Conservation (phyloP, 2,113 vertebrate species). For the Aix galericulata region DNA sequence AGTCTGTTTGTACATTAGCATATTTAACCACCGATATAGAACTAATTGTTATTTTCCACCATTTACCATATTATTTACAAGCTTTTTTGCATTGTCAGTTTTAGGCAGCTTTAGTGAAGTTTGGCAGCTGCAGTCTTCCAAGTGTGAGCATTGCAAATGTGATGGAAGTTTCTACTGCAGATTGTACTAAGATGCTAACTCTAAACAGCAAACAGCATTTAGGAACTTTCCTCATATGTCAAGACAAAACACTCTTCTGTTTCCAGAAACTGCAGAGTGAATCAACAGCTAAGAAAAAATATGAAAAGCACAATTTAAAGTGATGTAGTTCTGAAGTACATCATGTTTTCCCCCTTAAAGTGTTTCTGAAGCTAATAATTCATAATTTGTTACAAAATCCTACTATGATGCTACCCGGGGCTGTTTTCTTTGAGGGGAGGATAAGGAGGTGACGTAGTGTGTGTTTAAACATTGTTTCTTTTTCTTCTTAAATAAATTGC, state of each 20-base stretch:
- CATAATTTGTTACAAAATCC: not conserved
- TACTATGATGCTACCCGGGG: not conserved
- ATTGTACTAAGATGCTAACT: not conserved
- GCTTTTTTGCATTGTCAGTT: not conserved
- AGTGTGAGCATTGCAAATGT: not conserved
- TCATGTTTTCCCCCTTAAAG: not conserved
- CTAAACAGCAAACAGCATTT: not conserved
- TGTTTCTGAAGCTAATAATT: not conserved
- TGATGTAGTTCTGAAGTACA: not conserved
- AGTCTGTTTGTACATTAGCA: not conserved
- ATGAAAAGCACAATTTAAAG: not conserved
- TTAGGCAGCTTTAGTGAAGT: not conserved
- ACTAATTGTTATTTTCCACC: not conserved
- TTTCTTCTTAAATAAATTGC: not conserved
- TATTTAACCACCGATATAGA: not conserved
- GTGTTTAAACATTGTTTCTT: not conserved
- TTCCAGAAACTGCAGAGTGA: not conserved
- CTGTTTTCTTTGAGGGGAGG: not conserved
- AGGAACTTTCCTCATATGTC: not conserved
- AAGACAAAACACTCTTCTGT: not conserved
- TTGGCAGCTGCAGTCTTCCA: not conserved
- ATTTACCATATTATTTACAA: not conserved
- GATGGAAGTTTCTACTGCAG: fast-evolving
- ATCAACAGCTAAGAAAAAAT: not conserved
- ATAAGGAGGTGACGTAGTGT: not conserved